Percentiles rank a stretch among this genome's conserved stretches.
Evolutionary conservation across 2,113 vertebrate species (phyloP).

Genomic region (Erinaceus europaeus): DNA sequence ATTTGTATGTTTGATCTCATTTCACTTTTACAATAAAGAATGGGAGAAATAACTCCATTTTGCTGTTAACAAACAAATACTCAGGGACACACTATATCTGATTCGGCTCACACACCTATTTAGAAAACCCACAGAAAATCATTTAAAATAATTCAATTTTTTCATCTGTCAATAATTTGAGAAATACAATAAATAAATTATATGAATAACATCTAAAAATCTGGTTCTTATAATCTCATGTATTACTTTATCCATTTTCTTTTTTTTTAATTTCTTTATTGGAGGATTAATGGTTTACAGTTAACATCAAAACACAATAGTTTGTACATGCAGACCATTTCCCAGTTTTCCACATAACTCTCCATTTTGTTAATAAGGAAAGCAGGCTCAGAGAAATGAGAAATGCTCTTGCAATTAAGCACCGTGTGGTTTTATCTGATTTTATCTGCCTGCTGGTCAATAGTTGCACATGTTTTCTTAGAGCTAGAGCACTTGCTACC

Average conservation of each 20-base stretch:
- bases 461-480: no score
- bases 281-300: no score
- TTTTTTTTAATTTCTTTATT: no score
- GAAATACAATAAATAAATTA: no score
- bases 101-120: no score
- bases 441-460: no score
- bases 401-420: no score
- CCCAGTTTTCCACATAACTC: no score
- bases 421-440: no score
- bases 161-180: not conserved
- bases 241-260: not conserved
- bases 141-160: not conserved
- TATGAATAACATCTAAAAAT: not conserved
- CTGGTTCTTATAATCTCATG: not conserved
- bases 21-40: not conserved
- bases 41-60: not conserved
- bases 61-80: not conserved
- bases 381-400: not conserved
- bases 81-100: not conserved
- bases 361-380: conserved; percentile 11
- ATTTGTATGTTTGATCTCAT: not conserved
- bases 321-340: no score
- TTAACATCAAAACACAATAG: no score
- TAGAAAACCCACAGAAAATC: not conserved
- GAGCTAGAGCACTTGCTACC: no score